Evolutionary conservation across 2,797 vertebrate species (phyloP).

Genomic region (Emydoidea blandingii): DNA sequence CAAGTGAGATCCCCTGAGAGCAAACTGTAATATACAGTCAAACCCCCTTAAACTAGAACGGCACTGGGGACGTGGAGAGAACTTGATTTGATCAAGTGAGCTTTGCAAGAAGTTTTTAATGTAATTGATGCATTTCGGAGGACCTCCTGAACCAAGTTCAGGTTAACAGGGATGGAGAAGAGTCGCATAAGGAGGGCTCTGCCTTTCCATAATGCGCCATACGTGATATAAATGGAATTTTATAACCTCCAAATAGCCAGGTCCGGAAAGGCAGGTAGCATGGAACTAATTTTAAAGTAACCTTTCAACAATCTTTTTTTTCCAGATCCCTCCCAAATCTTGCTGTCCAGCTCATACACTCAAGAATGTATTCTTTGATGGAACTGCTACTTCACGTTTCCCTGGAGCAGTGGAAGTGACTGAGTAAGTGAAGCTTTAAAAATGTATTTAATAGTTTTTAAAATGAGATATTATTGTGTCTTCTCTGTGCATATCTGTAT

Average conservation of each 20-base stretch:
- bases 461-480: neutral
- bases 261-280: neutral
- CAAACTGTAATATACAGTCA: neutral
- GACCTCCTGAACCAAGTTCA: neutral
- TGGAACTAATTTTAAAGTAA: neutral
- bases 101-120: neutral
- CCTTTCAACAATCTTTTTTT: neutral
- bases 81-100: neutral
- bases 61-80: neutral
- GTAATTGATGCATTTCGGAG: neutral
- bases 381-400: neutral
- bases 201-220: neutral
- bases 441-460: neutral
- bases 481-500: accelerated
- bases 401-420: neutral
- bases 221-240: neutral
- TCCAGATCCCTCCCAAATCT: neutral
- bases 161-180: neutral
- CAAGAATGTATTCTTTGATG: neutral
- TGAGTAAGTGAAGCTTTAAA: neutral
- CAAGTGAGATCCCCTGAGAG: neutral
- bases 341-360: neutral
- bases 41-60: neutral
- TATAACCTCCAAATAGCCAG: neutral
- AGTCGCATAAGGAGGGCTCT: neutral